Evolutionary conservation across 2,888 invertebrate species (phyloP).

Genomic region (Lampropteryx suffumata): DNA sequence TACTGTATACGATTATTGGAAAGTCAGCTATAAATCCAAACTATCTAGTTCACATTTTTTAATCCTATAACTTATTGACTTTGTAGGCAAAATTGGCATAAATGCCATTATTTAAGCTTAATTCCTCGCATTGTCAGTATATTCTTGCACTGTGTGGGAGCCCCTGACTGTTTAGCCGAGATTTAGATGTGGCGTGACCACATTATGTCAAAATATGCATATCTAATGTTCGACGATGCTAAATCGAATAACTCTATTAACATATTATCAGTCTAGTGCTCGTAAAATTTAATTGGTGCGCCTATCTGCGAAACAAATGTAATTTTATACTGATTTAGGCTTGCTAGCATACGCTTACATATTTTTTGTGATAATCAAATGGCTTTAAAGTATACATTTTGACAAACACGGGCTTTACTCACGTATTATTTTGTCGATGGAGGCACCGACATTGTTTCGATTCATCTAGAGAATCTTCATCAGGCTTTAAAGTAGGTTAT

Average conservation of each 20-base stretch:
- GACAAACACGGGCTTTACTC: too few species aligned
- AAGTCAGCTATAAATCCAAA: slow-evolving; percentile 30
- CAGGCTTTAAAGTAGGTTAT: too few species aligned
- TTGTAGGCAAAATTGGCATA: slow-evolving; percentile 34
- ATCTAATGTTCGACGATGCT: slow-evolving; percentile 34
- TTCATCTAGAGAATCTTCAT: too few species aligned
- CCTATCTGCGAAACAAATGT: slow-evolving; percentile 19
- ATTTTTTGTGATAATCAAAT: too few species aligned
- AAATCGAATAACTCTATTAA: slow-evolving; percentile 42
- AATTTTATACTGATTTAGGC: slow-evolving; percentile 20
- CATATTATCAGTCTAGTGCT: slow-evolving; percentile 33
- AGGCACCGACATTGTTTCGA: too few species aligned
- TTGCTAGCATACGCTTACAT: slow-evolving; percentile 4
- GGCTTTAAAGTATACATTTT: too few species aligned
- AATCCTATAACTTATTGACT: slow-evolving; percentile 34
- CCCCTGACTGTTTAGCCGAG: slow-evolving; percentile 46
- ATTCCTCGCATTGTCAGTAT: slow-evolving; percentile 43
- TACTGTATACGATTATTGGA: slow-evolving; percentile 39
- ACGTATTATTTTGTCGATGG: too few species aligned
- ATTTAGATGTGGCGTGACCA: slow-evolving; percentile 55
- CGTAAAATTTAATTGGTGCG: slow-evolving; percentile 32
- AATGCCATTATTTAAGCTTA: slow-evolving; percentile 46
- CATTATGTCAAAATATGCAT: slow-evolving; percentile 54
- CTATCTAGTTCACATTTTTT: slow-evolving; percentile 30
- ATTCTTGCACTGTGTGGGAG: slow-evolving; percentile 45